Percentiles rank a stretch among this genome's conserved stretches.
These are phyloP conservation scores for Enteromius radiatus DNA, from an alignment of 2,797 vertebrate genomes.

Conservation along the genomic window DNA sequence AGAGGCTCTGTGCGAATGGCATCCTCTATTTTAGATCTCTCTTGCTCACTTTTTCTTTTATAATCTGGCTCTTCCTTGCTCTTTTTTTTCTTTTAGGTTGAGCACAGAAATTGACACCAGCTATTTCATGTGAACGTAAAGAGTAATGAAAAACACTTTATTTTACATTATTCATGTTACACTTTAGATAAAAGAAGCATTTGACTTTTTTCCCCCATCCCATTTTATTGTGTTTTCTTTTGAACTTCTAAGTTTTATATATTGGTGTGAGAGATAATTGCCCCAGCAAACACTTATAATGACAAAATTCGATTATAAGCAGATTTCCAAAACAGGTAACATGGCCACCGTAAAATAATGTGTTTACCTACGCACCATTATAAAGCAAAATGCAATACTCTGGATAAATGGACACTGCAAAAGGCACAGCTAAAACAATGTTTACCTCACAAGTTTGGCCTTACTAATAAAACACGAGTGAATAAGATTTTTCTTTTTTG, in stretches of 20 bases:
- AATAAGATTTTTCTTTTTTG: constrained; percentile 63
- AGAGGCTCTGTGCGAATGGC: not conserved
- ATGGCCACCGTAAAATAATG: not conserved
- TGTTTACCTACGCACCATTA: constrained; percentile 38
- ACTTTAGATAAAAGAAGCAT: not conserved
- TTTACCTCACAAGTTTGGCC: constrained; percentile 34
- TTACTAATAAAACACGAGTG: constrained; percentile 54
- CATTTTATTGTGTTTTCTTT: not conserved
- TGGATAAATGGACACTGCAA: constrained; percentile 20
- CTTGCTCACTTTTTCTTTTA: constrained; percentile 10
- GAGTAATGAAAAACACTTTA: not conserved
- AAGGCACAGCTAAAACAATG: constrained; percentile 3
- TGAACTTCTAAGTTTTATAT: not conserved
- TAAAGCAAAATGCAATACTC: constrained; percentile 25
- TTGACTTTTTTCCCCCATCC: not conserved
- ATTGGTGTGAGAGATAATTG: not conserved
- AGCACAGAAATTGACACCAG: constrained; percentile 49
- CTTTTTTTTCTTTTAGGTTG: constrained; percentile 37
- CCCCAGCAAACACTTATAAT: not conserved
- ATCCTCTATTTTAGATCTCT: not conserved
- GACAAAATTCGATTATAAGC: not conserved
- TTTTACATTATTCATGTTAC: not conserved
- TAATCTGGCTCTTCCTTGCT: not conserved
- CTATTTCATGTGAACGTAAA: constrained; percentile 22
- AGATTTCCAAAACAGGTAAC: not conserved